Evolutionary conservation across 1,140 invertebrate species (phyloP).

Genomic region (Akabosia matsudoensis): DNA sequence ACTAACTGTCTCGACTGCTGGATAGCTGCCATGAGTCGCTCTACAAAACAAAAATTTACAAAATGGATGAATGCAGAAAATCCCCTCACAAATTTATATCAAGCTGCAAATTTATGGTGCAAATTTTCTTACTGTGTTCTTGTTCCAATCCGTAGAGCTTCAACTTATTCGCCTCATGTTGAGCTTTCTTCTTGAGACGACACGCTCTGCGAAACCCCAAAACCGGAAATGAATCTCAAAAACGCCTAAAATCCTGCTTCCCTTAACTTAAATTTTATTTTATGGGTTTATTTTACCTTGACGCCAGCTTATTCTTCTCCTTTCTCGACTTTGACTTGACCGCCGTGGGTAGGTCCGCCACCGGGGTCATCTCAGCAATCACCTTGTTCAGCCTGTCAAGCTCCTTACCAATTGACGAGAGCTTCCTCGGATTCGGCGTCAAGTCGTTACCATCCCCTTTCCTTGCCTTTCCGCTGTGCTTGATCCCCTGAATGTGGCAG

Average conservation of each 20-base stretch:
- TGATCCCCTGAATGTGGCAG: slow-evolving; percentile 83
- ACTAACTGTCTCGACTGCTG: slow-evolving; percentile 64
- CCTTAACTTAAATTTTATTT: not conserved
- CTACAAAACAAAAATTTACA: slow-evolving; percentile 55
- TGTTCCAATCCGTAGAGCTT: slow-evolving; percentile 88
- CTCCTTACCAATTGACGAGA: slow-evolving; percentile 86
- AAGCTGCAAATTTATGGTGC: too few relatives aligned
- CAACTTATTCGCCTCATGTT: slow-evolving; percentile 92
- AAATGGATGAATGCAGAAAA: not conserved
- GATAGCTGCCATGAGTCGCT: slow-evolving; percentile 65
- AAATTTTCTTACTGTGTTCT: slow-evolving; percentile 93
- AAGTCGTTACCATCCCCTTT: slow-evolving; percentile 97
- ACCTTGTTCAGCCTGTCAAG: slow-evolving; percentile 85
- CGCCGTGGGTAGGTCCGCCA: slow-evolving; percentile 86
- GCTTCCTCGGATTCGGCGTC: slow-evolving; percentile 88
- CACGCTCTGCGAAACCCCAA: slow-evolving; percentile 68
- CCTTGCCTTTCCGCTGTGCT: slow-evolving; percentile 89
- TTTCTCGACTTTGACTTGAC: slow-evolving; percentile 86
- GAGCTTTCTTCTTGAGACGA: slow-evolving; percentile 88
- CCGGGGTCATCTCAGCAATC: slow-evolving; percentile 91
- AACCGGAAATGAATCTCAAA: not conserved
- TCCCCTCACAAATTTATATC: not conserved
- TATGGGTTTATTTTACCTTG: slow-evolving; percentile 59
- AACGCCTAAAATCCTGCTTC: too few relatives aligned
- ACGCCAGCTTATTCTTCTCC: slow-evolving; percentile 97